Percentiles rank a stretch among this genome's conserved stretches.
Evolutionary conservation across 2,888 invertebrate genomes (phyloP).

Genomic region (Cosmia pyralina): DNA sequence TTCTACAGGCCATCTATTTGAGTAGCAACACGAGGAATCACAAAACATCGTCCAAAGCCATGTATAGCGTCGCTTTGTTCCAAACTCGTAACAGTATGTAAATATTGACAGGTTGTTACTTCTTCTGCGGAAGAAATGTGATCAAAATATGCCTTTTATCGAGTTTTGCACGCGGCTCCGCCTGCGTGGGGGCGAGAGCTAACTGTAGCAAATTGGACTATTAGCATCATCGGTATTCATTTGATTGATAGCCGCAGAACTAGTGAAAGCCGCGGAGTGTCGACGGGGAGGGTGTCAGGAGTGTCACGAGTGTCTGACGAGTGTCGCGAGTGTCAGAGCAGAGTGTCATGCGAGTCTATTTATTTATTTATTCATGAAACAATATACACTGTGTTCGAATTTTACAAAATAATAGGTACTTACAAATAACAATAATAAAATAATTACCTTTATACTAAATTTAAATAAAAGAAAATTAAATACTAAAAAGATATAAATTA

Average conservation of each 20-base stretch:
- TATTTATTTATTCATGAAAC: too few relatives aligned
- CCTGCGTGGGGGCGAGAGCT: conserved; percentile 55
- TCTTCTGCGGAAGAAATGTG: conserved; percentile 55
- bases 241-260: conserved; percentile 43
- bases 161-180: conserved; percentile 66
- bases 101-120: conserved; percentile 60
- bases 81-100: conserved; percentile 54
- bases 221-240: conserved; percentile 34
- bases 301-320: neutral
- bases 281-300: neutral
- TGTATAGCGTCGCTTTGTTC: conserved; percentile 38
- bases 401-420: too few relatives aligned
- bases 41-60: conserved; percentile 22
- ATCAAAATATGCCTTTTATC: conserved; percentile 64
- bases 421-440: too few relatives aligned
- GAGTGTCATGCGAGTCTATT: neutral
- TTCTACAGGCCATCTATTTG: conserved; percentile 1
- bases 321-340: neutral
- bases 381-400: too few relatives aligned
- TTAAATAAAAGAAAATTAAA: too few relatives aligned
- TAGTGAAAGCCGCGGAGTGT: conserved; percentile 5
- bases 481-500: too few relatives aligned
- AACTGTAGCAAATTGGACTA: conserved; percentile 44
- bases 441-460: too few relatives aligned
- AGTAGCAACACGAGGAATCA: conserved; percentile 21